A percentile compares a stretch with the other conserved stretches of the same genome.
Evolutionary conservation across 2,888 invertebrate species (phyloP).

Genomic region (Phaonia tiefii): DNA sequence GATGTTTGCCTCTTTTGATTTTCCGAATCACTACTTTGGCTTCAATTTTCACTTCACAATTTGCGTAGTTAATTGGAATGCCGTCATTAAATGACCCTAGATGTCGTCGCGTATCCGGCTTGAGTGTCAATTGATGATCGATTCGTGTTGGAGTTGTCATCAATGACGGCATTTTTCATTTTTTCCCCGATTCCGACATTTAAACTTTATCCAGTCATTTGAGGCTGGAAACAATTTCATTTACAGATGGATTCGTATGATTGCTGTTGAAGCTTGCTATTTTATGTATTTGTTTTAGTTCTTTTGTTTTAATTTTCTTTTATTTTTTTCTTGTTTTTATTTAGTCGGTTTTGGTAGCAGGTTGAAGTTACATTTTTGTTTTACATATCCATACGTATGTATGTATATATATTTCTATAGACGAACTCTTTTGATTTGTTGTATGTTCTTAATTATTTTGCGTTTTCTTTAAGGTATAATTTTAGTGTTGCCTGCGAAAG

Average conservation of each 20-base stretch:
- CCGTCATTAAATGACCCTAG: constrained; percentile 39
- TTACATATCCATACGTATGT: constrained; percentile 37
- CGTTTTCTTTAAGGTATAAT: neutral
- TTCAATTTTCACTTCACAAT: neutral
- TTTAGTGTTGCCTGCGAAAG: constrained; percentile 10
- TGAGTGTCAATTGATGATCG: constrained; percentile 54
- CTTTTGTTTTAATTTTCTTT: neutral
- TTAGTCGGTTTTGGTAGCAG: constrained; percentile 34
- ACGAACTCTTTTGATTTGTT: constrained; percentile 12
- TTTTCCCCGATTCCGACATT: constrained; percentile 44
- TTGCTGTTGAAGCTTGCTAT: constrained; percentile 22
- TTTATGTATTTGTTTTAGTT: constrained; percentile 3
- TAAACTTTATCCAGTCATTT: constrained; percentile 63
- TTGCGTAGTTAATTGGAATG: neutral
- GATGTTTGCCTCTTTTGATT: neutral
- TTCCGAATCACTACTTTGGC: neutral
- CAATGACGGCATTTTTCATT: constrained; percentile 67
- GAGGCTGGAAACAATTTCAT: constrained; percentile 58
- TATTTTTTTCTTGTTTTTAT: constrained; percentile 3
- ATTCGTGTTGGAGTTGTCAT: constrained; percentile 48
- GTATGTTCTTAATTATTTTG: constrained; percentile 31
- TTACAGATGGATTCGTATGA: constrained; percentile 26
- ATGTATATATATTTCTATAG: constrained; percentile 24
- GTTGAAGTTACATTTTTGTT: constrained; percentile 48
- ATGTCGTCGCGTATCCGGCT: constrained; percentile 58